Evolutionary conservation across 2,797 vertebrate species (phyloP).

Genomic region (Siniperca obscura): DNA sequence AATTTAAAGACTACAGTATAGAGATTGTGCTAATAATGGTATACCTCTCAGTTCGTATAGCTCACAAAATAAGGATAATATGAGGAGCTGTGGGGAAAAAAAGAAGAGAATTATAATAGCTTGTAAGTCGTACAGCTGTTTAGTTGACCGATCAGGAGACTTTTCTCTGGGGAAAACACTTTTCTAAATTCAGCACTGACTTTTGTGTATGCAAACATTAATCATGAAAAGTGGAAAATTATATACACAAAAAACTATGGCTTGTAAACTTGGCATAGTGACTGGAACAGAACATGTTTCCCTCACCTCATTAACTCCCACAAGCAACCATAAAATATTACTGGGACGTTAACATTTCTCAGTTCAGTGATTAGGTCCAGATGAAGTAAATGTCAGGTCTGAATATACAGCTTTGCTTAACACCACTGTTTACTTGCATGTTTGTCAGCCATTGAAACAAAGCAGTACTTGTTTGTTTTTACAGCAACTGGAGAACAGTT

Average conservation of each 20-base stretch:
- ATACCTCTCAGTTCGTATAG: background rate
- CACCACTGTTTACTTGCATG: conserved; percentile 39
- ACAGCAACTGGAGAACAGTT: conserved; percentile 98
- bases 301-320: conserved; percentile 68
- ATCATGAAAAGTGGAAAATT: conserved; percentile 35
- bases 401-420: conserved; percentile 45
- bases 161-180: conserved; percentile 32
- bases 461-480: conserved; percentile 50
- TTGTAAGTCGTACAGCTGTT: conserved; percentile 7
- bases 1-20: background rate
- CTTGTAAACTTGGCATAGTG: conserved; percentile 35
- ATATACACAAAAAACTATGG: conserved; percentile 27
- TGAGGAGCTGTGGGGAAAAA: background rate
- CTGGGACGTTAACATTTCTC: conserved; percentile 66
- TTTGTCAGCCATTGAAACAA: conserved; percentile 46
- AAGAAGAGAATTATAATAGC: background rate
- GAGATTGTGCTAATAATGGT: conserved; percentile 10
- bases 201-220: conserved; percentile 17
- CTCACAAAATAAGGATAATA: background rate
- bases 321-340: conserved; percentile 65
- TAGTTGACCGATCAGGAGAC: conserved; percentile 12
- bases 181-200: conserved; percentile 1
- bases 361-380: conserved; percentile 64
- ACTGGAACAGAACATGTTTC: conserved; percentile 45
- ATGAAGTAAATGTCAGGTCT: conserved; percentile 59